Evolutionary conservation across 2,113 vertebrate genomes (phyloP), one percentile per base, ranked within the genome.

Genomic region (Aegypius monachus): DNA sequence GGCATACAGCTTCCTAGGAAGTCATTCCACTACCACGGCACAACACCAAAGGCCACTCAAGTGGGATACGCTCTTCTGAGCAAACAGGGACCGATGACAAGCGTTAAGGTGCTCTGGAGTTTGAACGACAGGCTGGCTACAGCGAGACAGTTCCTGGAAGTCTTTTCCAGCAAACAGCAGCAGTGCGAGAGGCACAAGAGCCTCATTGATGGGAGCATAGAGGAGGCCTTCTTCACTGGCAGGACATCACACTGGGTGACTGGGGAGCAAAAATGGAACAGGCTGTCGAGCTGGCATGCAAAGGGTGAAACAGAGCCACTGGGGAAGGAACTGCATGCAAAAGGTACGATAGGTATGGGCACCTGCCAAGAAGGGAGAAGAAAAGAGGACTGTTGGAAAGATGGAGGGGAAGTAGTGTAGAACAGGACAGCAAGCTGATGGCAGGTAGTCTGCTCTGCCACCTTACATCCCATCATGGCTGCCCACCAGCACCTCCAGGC

Each of bases 51-150:
- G 56, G 31, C 31, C 31, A 2, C 25, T 10, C 19, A 3, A 7
- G 31, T 0, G 16, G 65, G 61, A 50, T 0, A 5, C 0, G 14
- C 34, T 47, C 63, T 18, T 27, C 8, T 9, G n/a, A 81, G 62
- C 29, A 10, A 12, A 32, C 1, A 1, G 34, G 31, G 47, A 14
- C 7, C 0, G 0, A 14, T 0, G n/a, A 48, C 0, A 4, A 58
- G 25, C 0, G 0, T 11, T 19, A 22, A 34, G 48, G 32, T 18
- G 83, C 86, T 27, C n/a, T 8, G 16, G 72, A n/a, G 47, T 2
- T 7, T 3, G 29, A 25, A n/a, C 3, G 2, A 10, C n/a, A n/a
- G 52, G 45, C 12, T 38, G 50, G 72, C 20, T 19, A 3, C 14
- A 10, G 61, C 2, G 0, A 56, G 48, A 9, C 10, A 5, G 36